Percentiles rank a stretch among this genome's conserved stretches.
phyloP scores from a whole-genome alignment of 2,113 vertebrate genomes.

The Grammomys dolichurus region DNA sequence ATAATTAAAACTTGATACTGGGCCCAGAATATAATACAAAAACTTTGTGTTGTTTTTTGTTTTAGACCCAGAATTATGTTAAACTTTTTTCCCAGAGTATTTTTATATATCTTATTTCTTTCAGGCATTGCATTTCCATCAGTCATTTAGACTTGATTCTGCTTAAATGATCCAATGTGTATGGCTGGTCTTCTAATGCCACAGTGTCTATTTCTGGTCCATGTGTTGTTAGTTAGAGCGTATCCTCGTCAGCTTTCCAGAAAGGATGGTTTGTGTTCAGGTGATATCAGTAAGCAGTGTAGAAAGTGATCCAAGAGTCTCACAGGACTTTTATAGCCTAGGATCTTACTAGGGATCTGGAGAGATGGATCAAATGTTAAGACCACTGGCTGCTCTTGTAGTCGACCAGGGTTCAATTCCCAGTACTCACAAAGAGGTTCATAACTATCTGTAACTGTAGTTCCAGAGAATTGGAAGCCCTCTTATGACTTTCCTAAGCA shows the following conservation, averaged over 20 bases:
- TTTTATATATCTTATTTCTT: background rate
- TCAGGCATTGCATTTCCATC: background rate
- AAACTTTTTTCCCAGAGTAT: background rate
- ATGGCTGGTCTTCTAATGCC: background rate
- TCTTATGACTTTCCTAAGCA: background rate
- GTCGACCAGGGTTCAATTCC: background rate
- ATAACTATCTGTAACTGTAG: background rate
- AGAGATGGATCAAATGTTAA: background rate
- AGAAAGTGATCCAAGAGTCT: background rate
- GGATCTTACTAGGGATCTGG: background rate
- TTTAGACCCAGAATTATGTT: background rate
- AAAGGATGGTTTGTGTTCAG: background rate
- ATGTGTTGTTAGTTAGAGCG: constrained; percentile 8
- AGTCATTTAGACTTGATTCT: constrained; percentile 17
- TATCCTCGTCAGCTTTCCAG: background rate
- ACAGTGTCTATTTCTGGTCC: background rate
- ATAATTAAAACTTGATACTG: background rate
- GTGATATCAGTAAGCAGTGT: background rate
- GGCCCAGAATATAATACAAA: background rate
- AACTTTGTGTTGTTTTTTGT: background rate
- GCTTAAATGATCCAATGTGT: constrained; percentile 22
- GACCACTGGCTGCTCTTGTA: background rate
- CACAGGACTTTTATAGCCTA: background rate
- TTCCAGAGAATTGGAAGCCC: background rate
- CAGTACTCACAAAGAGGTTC: background rate